Base-by-base conservation (phyloP, 1,140 invertebrate species). In the Propsilocerus akamusi region DNA sequence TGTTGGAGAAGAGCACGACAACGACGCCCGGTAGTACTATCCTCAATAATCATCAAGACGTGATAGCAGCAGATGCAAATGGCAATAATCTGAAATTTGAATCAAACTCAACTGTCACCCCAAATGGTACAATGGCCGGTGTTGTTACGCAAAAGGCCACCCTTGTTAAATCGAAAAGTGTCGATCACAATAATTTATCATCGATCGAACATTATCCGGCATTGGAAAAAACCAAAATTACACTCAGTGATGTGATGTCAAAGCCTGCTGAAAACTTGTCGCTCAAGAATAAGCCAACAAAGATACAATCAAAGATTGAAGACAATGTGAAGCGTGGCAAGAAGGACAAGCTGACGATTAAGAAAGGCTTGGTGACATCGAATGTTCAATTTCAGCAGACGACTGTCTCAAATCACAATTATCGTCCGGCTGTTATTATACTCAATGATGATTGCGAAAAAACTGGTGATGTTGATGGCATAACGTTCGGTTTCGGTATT, bases 391-490 rank as follows among this genome's bases (percentile, higher is more conserved):
- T 12, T 34, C 22, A 12, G 14, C 23, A 49, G 4, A 37, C 28
- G 12, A 11, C 8, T 10, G 20, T 37, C 17, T 23, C 12, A 4
- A 26, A 37, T 26, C 46, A 1, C 24, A 32, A 48, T 41, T 49
- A 25, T 54, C 63, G 73, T 34, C 75, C 75, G 0, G 70, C 76
- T 0, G 76, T 78, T 1, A 76, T 79, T 47, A 68, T 79, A 48
- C 55, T 78, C 51, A 74, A 76, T 50, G 74, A 75, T 54, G 65
- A 67, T 30, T 17, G 17, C 14, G 34, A 41, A 41, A 41, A 41
- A 41, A 20, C 34, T 20, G 22, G 17, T 20, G 34, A 41, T 17
- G n/a, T n/a, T 41, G 34, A 41, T 6, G 34, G 34, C n/a, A 41
- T 41, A 41, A 41, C 34, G 5, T 41, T 41, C 11, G 34, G 34